Base-by-base conservation (phyloP, 2,797 vertebrate genomes). In the Pterois miles region DNA sequence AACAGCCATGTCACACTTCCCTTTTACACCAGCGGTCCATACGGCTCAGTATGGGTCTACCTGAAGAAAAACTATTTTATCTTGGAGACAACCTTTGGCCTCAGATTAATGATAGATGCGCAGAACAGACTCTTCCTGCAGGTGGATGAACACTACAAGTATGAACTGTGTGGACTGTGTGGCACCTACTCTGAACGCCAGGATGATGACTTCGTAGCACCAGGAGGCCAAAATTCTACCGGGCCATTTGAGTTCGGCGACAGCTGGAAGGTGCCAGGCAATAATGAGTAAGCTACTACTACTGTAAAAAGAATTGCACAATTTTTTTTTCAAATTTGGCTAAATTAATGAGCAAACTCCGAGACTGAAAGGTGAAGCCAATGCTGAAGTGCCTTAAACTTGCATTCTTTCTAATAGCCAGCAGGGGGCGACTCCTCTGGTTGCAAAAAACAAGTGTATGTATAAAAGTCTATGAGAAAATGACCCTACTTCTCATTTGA, bases 141-240 rank as follows among this genome's bases (percentile, higher is more conserved):
- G 66, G 95, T 95, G 73, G 95, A 96, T 38, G 96, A 97, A 66
- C 90, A 86, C 50, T 94, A 95, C 86, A 92, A 89, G 83, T 95
- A 93, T 43, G 86, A 91, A 16, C 71, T 96, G n/a, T 96, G 95
- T 22, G 96, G 97, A 52, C 81, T 97, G 29, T 97, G 97, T 67
- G 97, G 97, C 16, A 96, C 94, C 10, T 97, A 95, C 85, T 96
- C 95, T 29, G 92, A 84, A 53, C 81, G 90, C 79, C 94, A 94
- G 80, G 91, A 84, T 0, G 96, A 97, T 80, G 97, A 97, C 82
- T 96, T 96, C 23, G 20, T 94, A 36, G 94, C 74, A 48, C 94
- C 96, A 0, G 93, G 88, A 11, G 92, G 95, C 18, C 79, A 81
- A 63, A 82, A 92, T 9, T 90, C 91, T 4, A 87, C 88, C 4